Conservation (phyloP, 2,888 invertebrate species). For the Lasioglossum leucozonium region DNA sequence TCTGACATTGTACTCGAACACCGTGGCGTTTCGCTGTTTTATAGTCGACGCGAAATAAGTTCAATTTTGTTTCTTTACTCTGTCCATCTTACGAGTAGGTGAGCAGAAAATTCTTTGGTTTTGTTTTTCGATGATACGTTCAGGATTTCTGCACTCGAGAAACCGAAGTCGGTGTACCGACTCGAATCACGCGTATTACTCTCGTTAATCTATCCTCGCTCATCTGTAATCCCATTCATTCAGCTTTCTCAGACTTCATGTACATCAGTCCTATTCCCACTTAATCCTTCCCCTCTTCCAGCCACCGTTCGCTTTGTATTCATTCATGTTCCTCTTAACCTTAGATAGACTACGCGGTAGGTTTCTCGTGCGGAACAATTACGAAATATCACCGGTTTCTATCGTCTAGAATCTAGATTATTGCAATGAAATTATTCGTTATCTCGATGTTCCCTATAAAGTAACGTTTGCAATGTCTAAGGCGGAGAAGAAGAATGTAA, state of each 20-base stretch:
- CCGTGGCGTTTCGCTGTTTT: too few species aligned
- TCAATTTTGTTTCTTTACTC: too few species aligned
- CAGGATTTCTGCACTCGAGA: not conserved
- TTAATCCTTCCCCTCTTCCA: not conserved
- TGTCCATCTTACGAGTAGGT: too few species aligned
- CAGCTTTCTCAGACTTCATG: slow-evolving; percentile 3
- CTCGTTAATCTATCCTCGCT: not conserved
- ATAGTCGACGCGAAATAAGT: too few species aligned
- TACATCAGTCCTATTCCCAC: not conserved
- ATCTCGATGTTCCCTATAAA: not conserved
- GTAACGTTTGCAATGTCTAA: not conserved
- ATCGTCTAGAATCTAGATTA: not conserved
- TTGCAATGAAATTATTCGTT: not conserved
- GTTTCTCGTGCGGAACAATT: not conserved
- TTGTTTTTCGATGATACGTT: too few species aligned
- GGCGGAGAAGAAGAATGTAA: too few species aligned
- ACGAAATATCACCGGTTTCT: slow-evolving; percentile 4
- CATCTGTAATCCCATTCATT: slow-evolving; percentile 11
- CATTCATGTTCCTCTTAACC: slow-evolving; percentile 16
- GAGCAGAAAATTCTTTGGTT: too few species aligned
- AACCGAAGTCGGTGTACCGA: not conserved
- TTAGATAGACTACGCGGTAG: not conserved
- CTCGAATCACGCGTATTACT: not conserved
- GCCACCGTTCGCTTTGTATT: not conserved
- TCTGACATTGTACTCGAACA: too few species aligned